A percentile compares a stretch with the other conserved stretches of the same genome.
phyloP scores from a whole-genome alignment of 2,113 vertebrate species.

The Alouatta palliata region DNA sequence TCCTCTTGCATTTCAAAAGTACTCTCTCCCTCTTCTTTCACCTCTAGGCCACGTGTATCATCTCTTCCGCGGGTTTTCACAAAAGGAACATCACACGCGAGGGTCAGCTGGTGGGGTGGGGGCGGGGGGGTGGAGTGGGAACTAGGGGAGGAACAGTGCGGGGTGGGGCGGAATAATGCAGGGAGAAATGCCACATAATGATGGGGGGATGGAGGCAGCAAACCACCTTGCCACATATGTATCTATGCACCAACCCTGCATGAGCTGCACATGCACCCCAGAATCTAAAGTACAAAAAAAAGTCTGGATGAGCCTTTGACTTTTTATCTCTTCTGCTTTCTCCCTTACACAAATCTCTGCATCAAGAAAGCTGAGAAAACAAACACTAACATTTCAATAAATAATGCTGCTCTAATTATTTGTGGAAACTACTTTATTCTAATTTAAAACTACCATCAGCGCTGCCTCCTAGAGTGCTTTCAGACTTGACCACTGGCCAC shows the following conservation, averaged over 20 bases:
- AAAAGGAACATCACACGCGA: background rate
- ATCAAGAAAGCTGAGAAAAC: constrained; percentile 36
- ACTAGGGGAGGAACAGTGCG: too few species aligned
- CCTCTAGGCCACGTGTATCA: background rate
- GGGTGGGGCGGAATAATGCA: too few species aligned
- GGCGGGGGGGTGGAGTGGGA: too few species aligned
- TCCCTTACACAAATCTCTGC: background rate
- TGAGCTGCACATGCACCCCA: too few species aligned
- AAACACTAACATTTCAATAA: background rate
- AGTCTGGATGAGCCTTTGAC: background rate
- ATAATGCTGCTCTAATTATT: background rate
- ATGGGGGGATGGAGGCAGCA: too few species aligned
- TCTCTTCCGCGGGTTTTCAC: background rate
- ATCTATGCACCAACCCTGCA: too few species aligned
- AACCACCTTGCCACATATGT: too few species aligned
- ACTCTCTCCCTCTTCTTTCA: background rate
- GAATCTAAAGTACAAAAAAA: too few species aligned
- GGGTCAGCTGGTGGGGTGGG: too few species aligned
- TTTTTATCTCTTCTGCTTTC: background rate
- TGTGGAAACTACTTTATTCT: background rate
- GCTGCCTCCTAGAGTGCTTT: background rate
- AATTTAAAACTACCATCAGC: background rate
- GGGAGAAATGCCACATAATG: too few species aligned
- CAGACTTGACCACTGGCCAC: background rate
- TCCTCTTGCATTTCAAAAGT: constrained; percentile 5